Evolutionary conservation across 2,888 invertebrate species (phyloP).

Genomic region (Malachius bipustulatus): DNA sequence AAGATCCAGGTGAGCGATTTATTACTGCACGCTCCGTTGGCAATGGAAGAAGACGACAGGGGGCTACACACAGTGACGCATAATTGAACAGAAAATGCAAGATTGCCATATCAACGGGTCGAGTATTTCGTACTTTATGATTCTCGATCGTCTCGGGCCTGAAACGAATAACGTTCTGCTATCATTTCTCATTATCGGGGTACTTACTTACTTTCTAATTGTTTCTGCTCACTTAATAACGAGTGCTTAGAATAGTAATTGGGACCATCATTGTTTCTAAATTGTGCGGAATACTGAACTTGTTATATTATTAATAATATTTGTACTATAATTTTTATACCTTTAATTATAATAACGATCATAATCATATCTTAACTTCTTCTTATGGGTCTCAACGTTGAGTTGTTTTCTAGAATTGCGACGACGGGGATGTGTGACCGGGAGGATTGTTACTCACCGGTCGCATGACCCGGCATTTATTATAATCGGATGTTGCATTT

Average conservation of each 20-base stretch:
- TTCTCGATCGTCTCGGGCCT: slow-evolving; percentile 6
- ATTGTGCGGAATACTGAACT: slow-evolving; percentile 3
- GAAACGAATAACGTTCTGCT: no score
- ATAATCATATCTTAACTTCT: slow-evolving; percentile 1
- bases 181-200: no score
- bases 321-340: neutral
- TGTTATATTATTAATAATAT: neutral
- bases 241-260: slow-evolving; percentile 5
- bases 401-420: no score
- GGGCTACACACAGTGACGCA: no score
- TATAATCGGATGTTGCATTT: neutral
- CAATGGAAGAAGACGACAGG: slow-evolving; percentile 34
- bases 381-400: slow-evolving; percentile 1
- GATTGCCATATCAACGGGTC: slow-evolving; percentile 26
- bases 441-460: neutral
- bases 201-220: no score
- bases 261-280: slow-evolving; percentile 1
- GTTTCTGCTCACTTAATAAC: no score
- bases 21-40: slow-evolving; percentile 33
- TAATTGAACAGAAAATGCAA: slow-evolving; percentile 11
- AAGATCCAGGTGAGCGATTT: slow-evolving; percentile 32
- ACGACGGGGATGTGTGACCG: no score
- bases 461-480: neutral
- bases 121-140: slow-evolving; percentile 22
- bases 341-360: neutral